Evolutionary conservation across 23 tunicate species (phyloP).

Genomic region (Diplosoma virens): DNA sequence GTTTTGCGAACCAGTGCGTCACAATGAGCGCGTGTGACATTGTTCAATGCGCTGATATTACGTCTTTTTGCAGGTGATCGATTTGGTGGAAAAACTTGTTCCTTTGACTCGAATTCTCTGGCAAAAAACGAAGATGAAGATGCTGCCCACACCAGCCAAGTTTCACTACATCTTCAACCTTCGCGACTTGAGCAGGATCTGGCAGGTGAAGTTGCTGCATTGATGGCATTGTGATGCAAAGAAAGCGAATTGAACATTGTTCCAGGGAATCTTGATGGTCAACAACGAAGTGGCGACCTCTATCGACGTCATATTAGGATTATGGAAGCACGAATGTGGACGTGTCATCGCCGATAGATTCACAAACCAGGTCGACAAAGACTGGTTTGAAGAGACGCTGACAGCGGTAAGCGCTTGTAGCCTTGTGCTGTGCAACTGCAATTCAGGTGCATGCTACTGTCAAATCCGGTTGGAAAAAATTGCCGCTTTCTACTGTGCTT

Average conservation of each 20-base stretch:
- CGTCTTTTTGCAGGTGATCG: slow-evolving; percentile 24
- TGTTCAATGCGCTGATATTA: background rate
- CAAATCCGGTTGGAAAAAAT: too few relatives aligned
- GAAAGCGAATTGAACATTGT: background rate
- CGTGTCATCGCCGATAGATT: slow-evolving; percentile 77
- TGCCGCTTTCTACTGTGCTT: too few relatives aligned
- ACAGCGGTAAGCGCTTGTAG: slow-evolving; percentile 30
- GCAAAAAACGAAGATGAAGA: slow-evolving; percentile 82
- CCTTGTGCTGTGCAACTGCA: too few relatives aligned
- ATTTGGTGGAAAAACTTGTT: slow-evolving; percentile 52
- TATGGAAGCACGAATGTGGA: slow-evolving; percentile 85
- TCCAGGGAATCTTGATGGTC: slow-evolving; percentile 53
- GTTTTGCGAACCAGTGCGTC: slow-evolving; percentile 33
- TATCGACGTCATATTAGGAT: slow-evolving; percentile 23
- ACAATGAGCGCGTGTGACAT: background rate
- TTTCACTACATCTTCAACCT: slow-evolving; percentile 86
- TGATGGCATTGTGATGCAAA: background rate
- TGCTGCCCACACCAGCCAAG: slow-evolving; percentile 91
- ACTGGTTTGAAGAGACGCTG: slow-evolving; percentile 69
- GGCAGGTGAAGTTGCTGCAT: slow-evolving; percentile 54
- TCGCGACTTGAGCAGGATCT: slow-evolving; percentile 73
- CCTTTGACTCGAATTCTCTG: slow-evolving; percentile 65
- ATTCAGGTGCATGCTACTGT: too few relatives aligned
- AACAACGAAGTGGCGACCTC: slow-evolving; percentile 29
- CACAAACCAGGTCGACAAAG: slow-evolving; percentile 67